A percentile compares a stretch with the other conserved stretches of the same genome.
phyloP scores from a whole-genome alignment of 1,140 invertebrate genomes.

The Drosophila saltans region DNA sequence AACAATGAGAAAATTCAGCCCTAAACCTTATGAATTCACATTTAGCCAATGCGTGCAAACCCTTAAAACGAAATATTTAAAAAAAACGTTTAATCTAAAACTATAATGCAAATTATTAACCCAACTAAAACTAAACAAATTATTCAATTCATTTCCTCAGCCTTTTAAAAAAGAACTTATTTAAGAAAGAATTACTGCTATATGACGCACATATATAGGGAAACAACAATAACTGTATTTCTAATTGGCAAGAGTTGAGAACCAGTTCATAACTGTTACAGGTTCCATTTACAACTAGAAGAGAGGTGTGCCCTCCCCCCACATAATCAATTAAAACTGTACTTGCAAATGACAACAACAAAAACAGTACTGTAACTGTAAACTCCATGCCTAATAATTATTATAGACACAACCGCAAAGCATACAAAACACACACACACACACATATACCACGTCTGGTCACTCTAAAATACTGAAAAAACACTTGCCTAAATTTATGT shows the following conservation, averaged over 20 bases:
- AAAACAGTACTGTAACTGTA: constrained; percentile 57
- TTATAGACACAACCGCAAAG: too few relatives aligned
- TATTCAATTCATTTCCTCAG: constrained; percentile 33
- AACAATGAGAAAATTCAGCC: constrained; percentile 12
- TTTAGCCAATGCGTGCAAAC: neutral
- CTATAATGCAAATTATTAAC: neutral
- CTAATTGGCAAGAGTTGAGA: neutral
- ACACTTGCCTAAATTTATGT: constrained; percentile 46
- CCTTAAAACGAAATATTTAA: neutral
- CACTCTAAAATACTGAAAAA: constrained; percentile 36
- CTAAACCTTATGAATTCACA: constrained; percentile 2
- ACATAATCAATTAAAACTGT: neutral
- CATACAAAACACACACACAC: constrained; percentile 9
- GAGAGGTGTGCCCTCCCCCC: neutral
- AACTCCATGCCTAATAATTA: constrained; percentile 67
- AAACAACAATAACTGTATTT: neutral
- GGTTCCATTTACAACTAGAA: neutral
- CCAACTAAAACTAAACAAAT: constrained; percentile 11
- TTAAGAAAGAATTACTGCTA: constrained; percentile 3
- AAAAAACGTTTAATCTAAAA: neutral
- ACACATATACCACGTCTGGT: constrained; percentile 39
- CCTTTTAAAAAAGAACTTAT: constrained; percentile 6
- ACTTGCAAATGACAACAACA: constrained; percentile 32
- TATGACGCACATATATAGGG: neutral
- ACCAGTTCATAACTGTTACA: neutral